Evolutionary conservation across 1,140 invertebrate species (phyloP).

Genomic region (Agraylea sexmaculata): DNA sequence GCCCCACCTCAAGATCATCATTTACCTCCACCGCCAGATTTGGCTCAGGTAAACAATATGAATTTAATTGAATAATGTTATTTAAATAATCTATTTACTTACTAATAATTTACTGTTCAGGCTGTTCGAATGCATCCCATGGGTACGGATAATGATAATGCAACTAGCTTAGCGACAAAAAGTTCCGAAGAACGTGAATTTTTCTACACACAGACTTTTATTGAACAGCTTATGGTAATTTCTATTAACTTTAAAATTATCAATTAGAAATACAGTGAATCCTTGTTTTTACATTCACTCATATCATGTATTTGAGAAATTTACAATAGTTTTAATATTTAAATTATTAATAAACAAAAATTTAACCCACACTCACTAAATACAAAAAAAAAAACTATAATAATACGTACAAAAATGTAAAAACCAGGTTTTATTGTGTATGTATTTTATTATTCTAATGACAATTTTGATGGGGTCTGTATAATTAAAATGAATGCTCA

Average conservation of each 20-base stretch:
- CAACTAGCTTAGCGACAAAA: slow-evolving; percentile 25
- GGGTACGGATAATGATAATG: slow-evolving; percentile 29
- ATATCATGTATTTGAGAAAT: too few species aligned
- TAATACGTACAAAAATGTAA: too few species aligned
- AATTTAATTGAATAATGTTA: not conserved
- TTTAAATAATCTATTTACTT: not conserved
- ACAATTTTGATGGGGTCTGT: too few species aligned
- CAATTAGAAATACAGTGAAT: too few species aligned
- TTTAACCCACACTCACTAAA: too few species aligned
- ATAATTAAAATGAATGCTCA: too few species aligned
- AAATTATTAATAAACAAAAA: too few species aligned
- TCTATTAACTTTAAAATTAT: slow-evolving; percentile 5
- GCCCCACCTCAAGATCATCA: slow-evolving; percentile 13
- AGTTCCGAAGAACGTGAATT: slow-evolving; percentile 51
- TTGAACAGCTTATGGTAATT: slow-evolving; percentile 61
- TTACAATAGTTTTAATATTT: too few species aligned
- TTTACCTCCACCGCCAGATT: slow-evolving; percentile 11
- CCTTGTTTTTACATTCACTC: too few species aligned
- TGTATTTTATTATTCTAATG: too few species aligned
- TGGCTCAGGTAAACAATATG: slow-evolving; percentile 12
- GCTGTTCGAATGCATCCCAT: slow-evolving; percentile 19
- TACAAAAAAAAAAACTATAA: too few species aligned
- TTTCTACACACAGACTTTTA: slow-evolving; percentile 61
- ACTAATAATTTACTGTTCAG: not conserved
- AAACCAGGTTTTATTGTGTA: too few species aligned